Conservation (phyloP, 2,113 vertebrate genomes). For the Tenebrosternarchus preto region DNA sequence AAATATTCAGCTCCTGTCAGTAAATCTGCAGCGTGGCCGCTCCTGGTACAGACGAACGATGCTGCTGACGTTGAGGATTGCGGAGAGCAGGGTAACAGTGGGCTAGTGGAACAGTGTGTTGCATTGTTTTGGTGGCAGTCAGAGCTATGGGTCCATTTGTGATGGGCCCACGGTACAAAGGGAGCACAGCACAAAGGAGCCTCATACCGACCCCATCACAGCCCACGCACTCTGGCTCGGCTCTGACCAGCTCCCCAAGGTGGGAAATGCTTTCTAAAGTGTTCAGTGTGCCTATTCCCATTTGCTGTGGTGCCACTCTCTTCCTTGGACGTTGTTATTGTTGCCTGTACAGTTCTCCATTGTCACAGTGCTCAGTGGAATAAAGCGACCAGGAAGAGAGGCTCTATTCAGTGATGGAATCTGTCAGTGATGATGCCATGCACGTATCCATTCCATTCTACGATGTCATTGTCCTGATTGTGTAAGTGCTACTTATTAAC, state of each 20-base stretch:
- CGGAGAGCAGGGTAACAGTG: slow-evolving; percentile 33
- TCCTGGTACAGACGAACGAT: slow-evolving; percentile 47
- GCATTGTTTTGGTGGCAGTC: slow-evolving; percentile 48
- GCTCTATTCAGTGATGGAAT: slow-evolving; percentile 34
- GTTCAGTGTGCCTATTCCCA: slow-evolving; percentile 9
- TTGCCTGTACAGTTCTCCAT: slow-evolving; percentile 43
- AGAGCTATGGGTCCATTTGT: slow-evolving; percentile 45
- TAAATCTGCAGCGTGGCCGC: slow-evolving; percentile 28
- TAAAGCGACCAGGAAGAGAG: slow-evolving; percentile 28
- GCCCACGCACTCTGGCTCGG: slow-evolving; percentile 34
- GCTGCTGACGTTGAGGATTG: slow-evolving; percentile 40
- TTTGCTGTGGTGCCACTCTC: slow-evolving; percentile 8
- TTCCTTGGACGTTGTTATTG: slow-evolving; percentile 19
- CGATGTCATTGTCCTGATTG: slow-evolving; percentile 54
- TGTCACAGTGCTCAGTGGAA: slow-evolving; percentile 53
- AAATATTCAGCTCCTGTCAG: slow-evolving; percentile 35
- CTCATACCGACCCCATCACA: slow-evolving; percentile 42
- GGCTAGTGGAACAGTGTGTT: slow-evolving; percentile 40
- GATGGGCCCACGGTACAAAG: slow-evolving; percentile 32
- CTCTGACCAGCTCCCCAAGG: slow-evolving; percentile 15
- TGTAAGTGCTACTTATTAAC: slow-evolving; percentile 57
- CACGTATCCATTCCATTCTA: slow-evolving; percentile 46
- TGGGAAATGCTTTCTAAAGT: slow-evolving; percentile 34
- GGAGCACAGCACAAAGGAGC: slow-evolving; percentile 47
- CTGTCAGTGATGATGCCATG: slow-evolving; percentile 42